These are phyloP conservation scores for Tenebrosternarchus preto DNA, from an alignment of 2,113 vertebrate genomes.

Conservation along the genomic window DNA sequence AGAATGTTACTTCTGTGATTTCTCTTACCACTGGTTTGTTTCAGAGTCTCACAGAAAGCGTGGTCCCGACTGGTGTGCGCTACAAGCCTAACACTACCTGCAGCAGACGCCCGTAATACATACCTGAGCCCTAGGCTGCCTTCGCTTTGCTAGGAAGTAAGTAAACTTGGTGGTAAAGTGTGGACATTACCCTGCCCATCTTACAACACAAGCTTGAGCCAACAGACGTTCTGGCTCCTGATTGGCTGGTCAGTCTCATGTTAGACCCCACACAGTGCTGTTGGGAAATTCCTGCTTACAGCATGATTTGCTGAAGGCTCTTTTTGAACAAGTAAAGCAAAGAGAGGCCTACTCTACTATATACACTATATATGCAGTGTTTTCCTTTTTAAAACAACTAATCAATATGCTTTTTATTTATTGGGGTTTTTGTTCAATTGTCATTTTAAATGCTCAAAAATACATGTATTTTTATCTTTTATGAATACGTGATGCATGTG, in stretches of 20 bases:
- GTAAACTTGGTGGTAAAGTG: background rate
- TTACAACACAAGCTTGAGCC: conserved; percentile 22
- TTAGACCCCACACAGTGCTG: conserved; percentile 31
- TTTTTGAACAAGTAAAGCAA: background rate
- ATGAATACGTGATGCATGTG: background rate
- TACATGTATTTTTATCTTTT: too few relatives aligned
- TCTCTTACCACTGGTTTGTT: conserved; percentile 11
- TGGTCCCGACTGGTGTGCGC: background rate
- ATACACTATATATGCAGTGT: too few relatives aligned
- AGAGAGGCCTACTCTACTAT: background rate
- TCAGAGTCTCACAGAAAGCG: background rate
- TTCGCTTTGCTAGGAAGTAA: background rate
- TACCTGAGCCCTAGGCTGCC: background rate
- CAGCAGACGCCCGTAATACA: background rate
- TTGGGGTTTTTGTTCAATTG: background rate
- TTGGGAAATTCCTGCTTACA: conserved; percentile 16
- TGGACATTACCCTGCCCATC: conserved; percentile 40
- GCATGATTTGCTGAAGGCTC: conserved; percentile 5
- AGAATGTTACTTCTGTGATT: background rate
- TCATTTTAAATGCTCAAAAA: background rate
- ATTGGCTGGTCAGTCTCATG: conserved; percentile 32
- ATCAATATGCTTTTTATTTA: too few relatives aligned
- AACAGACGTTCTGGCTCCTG: background rate
- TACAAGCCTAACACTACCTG: background rate
- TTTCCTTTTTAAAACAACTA: too few relatives aligned